A percentile compares a stretch with the other conserved stretches of the same genome.
Conservation (phyloP, 1,140 invertebrate genomes). For the Leptinotarsa undecemlineata region DNA sequence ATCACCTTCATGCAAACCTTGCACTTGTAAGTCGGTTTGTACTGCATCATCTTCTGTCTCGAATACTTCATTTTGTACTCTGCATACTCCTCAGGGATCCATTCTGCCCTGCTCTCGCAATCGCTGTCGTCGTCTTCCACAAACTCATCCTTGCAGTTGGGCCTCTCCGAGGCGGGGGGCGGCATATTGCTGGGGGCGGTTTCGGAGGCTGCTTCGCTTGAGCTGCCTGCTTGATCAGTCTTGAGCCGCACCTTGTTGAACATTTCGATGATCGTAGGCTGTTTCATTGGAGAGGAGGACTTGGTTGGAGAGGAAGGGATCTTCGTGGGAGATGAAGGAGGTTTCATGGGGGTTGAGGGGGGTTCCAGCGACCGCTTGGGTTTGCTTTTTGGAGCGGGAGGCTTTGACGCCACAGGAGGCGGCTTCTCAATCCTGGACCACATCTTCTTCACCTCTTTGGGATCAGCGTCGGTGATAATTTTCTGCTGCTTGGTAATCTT, state of each 20-base stretch:
- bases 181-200: not conserved
- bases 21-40: constrained; percentile 36
- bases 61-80: constrained; percentile 42
- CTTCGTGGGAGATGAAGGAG: not conserved
- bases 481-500: not conserved
- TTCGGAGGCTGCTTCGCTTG: not conserved
- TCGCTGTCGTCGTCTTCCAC: constrained; percentile 28
- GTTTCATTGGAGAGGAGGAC: constrained; percentile 16
- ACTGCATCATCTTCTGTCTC: constrained; percentile 28
- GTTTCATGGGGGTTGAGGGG: not conserved
- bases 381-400: not conserved
- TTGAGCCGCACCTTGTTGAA: constrained; percentile 22
- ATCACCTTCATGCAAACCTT: constrained; percentile 40
- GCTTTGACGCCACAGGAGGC: not conserved
- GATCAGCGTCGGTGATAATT: not conserved
- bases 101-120: constrained; percentile 35
- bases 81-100: constrained; percentile 41
- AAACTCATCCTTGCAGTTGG: not conserved
- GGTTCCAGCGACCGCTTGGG: not conserved
- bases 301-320: not conserved
- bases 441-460: not conserved
- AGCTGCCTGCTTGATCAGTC: not conserved
- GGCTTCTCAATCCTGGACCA: constrained; percentile 13
- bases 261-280: constrained; percentile 25
- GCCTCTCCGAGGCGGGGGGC: not conserved